Base-by-base conservation (phyloP, 2,797 vertebrate species). In the Gorsachius magnificus region DNA sequence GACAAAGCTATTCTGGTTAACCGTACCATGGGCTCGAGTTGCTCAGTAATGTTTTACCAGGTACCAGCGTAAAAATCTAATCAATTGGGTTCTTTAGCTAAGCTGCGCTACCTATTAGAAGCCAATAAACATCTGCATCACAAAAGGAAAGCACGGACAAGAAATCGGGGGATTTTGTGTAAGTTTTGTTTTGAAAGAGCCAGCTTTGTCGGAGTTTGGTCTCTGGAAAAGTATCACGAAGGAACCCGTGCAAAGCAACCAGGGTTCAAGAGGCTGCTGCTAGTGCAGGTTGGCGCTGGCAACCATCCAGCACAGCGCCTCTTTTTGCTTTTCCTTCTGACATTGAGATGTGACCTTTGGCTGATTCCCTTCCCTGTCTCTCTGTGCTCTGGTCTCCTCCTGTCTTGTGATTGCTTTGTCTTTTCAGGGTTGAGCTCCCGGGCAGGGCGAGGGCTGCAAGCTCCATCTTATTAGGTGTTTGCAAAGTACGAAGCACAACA, bases 401-500 rank as follows among this genome's bases (percentile, higher is more conserved):
- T 72, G 10, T 75, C 33, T 3, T 76, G 56, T 65, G 46, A 26
- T 77, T 64, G 54, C 38, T 80, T 93, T 84, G 54, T 79, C 35
- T 61, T 56, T 26, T 28, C 45, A 21, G 57, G 84, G 66, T 4
- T 63, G 88, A 56, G 88, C 56, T 90, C 38, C 35, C 0, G 14
- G 51, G 60, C 54, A 56, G 31, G 64, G 78, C 0, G 11, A 90
- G 56, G 56, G 70, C 70, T 48, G 13, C 20, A 15, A 31, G 31
- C 56, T 84, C 46, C 33, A 10, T 65, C 61, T 72, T 53, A 21
- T 0, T 10, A 26, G 33, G 80, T 48, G 54, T 77, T 85, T n/a
- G 74, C 61, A 35, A 66, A 65, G 83, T 31, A 10, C 9, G 1
- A 0, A 0, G 66, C 22, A 21, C 53, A 48, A 15, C 2, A 1